phyloP scores from a whole-genome alignment of 2,113 vertebrate genomes.

The Elachura formosa region DNA sequence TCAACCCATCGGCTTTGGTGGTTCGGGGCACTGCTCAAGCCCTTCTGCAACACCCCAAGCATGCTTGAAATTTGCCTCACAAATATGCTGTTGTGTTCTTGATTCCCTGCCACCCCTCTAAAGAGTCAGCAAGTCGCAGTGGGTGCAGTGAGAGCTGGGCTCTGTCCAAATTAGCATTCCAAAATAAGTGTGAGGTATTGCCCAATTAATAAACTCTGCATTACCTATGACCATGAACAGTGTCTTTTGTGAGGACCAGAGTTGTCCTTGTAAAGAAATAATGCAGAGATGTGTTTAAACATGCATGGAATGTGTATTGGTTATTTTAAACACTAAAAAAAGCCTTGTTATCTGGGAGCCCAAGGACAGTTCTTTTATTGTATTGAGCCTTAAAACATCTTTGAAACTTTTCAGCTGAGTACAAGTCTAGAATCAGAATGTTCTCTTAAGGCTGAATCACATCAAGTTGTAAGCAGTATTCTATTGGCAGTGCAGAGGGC shows the following conservation, averaged over 20 bases:
- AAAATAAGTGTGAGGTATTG: background rate
- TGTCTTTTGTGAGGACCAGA: background rate
- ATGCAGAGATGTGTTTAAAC: background rate
- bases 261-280: background rate
- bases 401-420: background rate
- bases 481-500: background rate
- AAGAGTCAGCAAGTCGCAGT: background rate
- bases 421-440: background rate
- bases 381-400: background rate
- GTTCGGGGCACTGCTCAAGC: background rate
- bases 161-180: background rate
- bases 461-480: background rate
- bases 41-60: background rate
- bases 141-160: background rate
- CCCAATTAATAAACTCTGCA: background rate
- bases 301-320: background rate
- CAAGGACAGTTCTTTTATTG: background rate
- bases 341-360: background rate
- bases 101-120: background rate
- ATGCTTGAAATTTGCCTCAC: slow-evolving; percentile 17
- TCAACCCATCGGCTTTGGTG: background rate
- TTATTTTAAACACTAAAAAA: background rate
- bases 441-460: background rate
- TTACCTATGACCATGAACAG: background rate
- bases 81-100: background rate